Base-by-base conservation (phyloP, 2,888 invertebrate species). In the Dendrolimus houi region DNA sequence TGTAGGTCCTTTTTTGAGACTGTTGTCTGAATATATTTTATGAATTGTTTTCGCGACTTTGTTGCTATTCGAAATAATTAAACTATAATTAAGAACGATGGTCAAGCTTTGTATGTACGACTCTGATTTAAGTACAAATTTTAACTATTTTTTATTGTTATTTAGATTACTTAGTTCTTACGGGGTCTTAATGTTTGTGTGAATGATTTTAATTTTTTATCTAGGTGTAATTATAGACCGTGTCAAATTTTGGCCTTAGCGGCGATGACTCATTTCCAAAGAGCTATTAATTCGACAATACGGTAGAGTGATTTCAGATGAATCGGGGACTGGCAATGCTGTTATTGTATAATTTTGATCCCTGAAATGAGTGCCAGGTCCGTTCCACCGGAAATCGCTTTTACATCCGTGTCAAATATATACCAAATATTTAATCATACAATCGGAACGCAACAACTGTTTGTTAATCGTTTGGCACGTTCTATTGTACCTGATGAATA, bases 91-190 rank as follows among this genome's bases (percentile, higher is more conserved):
- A 67, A 70, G 67, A 75, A 74, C 71, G 74, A 74, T 69, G 69
- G 72, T 74, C 70, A 72, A 77, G 82, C 80, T 76, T 80, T 77
- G 68, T 75, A 74, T 79, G 79, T 85, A 81, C 76, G 82, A 83
- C 84, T 85, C 84, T 86, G 87, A 88, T 83, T 85, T 85, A 87
- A 89, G 89, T 90, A 90, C 89, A 90, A 90, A 89, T 88, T 87
- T 84, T 87, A 80, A 79, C 83, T 86, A 86, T 85, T 85, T 85
- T 83, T 85, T 83, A 88, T 87, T 84, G 87, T 89, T 89, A 84
- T 84, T 85, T 85, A 85, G 83, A 83, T 85, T 71, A 79, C 81
- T 81, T 86, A 85, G 77, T 76, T 80, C 72, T 74, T 75, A 66
- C 70, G 71, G 69, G 77, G 72, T 81, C 75, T 74, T 73, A 63